A percentile compares a stretch with the other conserved stretches of the same genome.
These are phyloP conservation scores for Heterodera filipjevi DNA, from an alignment of 2,888 invertebrate genomes.

Conservation along the genomic window DNA sequence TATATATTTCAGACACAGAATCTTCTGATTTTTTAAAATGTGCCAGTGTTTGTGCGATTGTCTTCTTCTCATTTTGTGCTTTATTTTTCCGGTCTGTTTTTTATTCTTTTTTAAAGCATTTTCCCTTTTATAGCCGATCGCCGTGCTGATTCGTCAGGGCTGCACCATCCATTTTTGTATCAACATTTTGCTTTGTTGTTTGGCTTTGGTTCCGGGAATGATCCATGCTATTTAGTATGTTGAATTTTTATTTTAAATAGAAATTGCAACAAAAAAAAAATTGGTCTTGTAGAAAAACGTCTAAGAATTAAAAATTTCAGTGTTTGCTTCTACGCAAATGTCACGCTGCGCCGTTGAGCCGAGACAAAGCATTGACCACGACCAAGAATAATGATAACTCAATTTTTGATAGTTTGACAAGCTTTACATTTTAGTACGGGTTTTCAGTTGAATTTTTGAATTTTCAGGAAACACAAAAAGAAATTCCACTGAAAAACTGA, in stretches of 20 bases:
- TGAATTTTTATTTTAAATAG: too few relatives aligned
- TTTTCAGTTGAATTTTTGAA: background rate
- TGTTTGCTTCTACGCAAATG: constrained; percentile 5
- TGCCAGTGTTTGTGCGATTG: constrained; percentile 19
- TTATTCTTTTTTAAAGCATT: background rate
- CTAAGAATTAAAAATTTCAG: background rate
- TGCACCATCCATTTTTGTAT: constrained; percentile 42
- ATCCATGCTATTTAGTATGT: constrained; percentile 23
- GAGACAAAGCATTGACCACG: too few relatives aligned
- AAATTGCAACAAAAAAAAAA: too few relatives aligned
- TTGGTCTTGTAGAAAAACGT: too few relatives aligned
- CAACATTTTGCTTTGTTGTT: constrained; percentile 33
- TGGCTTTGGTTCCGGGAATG: constrained; percentile 39
- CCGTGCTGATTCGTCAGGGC: constrained; percentile 43
- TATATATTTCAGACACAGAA: too few relatives aligned
- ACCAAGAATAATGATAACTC: too few relatives aligned
- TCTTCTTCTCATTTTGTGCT: constrained; percentile 5
- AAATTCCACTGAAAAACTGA: too few relatives aligned
- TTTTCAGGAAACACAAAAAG: background rate
- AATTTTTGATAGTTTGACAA: background rate
- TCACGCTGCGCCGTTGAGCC: background rate
- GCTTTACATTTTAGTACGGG: background rate
- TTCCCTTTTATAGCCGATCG: constrained; percentile 44
- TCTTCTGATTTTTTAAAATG: background rate
- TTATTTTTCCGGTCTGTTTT: background rate